These are phyloP conservation scores for Caenorhabditis angaria DNA, from an alignment of 2,888 invertebrate genomes.

Conservation along the genomic window DNA sequence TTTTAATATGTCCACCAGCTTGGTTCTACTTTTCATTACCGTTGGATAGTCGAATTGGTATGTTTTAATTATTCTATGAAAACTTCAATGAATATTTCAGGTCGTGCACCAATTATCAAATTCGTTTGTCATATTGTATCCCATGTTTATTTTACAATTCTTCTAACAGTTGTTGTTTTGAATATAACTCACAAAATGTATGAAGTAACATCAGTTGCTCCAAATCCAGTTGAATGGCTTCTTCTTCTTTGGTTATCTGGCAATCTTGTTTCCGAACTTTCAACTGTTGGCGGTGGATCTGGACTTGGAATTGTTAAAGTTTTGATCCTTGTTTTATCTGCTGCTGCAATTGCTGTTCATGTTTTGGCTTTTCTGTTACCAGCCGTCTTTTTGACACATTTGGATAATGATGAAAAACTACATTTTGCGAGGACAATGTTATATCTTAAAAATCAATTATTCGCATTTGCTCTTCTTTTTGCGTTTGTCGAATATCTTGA, in stretches of 20 bases:
- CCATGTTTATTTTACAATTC: slow-evolving; percentile 93
- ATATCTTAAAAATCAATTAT: slow-evolving; percentile 94
- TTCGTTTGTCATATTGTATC: slow-evolving; percentile 99
- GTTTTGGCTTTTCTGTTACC: slow-evolving; percentile 70
- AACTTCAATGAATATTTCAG: neutral
- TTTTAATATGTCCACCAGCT: slow-evolving; percentile 91
- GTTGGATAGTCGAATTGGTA: slow-evolving; percentile 64
- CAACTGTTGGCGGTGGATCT: slow-evolving; percentile 95
- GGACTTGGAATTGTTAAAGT: slow-evolving; percentile 71
- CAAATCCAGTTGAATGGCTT: slow-evolving; percentile 70
- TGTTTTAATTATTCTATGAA: too few relatives aligned
- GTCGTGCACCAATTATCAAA: slow-evolving; percentile 98
- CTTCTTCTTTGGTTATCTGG: slow-evolving; percentile 70
- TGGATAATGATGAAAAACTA: slow-evolving; percentile 70
- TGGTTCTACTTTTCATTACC: slow-evolving; percentile 75
- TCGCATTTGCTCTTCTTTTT: slow-evolving; percentile 90
- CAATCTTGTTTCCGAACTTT: slow-evolving; percentile 88
- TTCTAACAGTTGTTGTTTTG: slow-evolving; percentile 78
- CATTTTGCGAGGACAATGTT: slow-evolving; percentile 75
- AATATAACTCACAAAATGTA: slow-evolving; percentile 70
- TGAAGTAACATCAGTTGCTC: slow-evolving; percentile 65
- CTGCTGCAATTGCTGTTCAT: slow-evolving; percentile 69
- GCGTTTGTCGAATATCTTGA: slow-evolving; percentile 91
- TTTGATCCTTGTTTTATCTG: slow-evolving; percentile 67
- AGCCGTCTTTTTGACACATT: slow-evolving; percentile 62